Evolutionary conservation across 2,113 vertebrate genomes (phyloP).

Genomic region (Laticauda laticaudata): DNA sequence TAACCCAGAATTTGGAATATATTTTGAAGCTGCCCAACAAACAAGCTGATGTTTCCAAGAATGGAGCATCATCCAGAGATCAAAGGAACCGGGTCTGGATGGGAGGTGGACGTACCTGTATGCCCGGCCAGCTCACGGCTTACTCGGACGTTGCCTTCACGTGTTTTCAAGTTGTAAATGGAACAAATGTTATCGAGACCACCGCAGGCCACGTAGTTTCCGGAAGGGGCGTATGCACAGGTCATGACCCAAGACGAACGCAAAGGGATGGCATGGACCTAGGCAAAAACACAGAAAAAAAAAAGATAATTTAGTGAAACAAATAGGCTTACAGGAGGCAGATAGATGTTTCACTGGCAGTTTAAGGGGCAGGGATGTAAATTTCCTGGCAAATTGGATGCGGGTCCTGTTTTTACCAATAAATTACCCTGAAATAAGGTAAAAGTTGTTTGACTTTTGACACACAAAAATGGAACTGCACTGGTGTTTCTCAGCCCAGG

Average conservation of each 20-base stretch:
- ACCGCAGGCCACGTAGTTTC: constrained; percentile 97
- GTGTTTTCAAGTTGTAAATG: constrained; percentile 99
- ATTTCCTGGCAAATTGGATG: background rate
- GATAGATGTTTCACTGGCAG: background rate
- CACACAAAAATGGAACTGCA: background rate
- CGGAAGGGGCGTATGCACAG: constrained; percentile 96
- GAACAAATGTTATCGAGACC: constrained; percentile 99
- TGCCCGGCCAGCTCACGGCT: constrained; percentile 97
- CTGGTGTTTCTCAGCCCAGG: background rate
- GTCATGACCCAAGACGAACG: constrained; percentile 99
- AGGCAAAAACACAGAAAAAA: background rate
- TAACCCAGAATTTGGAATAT: background rate
- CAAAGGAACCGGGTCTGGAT: background rate
- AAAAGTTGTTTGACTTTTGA: background rate
- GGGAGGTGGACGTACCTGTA: constrained; percentile 78
- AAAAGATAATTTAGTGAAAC: background rate
- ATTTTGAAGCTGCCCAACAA: background rate
- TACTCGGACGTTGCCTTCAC: constrained; percentile 97
- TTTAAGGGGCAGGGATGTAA: background rate
- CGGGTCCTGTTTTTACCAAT: background rate
- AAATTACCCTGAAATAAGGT: background rate
- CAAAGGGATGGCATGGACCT: constrained; percentile 98
- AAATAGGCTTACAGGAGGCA: background rate
- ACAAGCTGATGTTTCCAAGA: background rate
- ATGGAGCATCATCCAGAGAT: background rate